phyloP scores from a whole-genome alignment of 2,113 vertebrate genomes.

The Aphyosemion australe region DNA sequence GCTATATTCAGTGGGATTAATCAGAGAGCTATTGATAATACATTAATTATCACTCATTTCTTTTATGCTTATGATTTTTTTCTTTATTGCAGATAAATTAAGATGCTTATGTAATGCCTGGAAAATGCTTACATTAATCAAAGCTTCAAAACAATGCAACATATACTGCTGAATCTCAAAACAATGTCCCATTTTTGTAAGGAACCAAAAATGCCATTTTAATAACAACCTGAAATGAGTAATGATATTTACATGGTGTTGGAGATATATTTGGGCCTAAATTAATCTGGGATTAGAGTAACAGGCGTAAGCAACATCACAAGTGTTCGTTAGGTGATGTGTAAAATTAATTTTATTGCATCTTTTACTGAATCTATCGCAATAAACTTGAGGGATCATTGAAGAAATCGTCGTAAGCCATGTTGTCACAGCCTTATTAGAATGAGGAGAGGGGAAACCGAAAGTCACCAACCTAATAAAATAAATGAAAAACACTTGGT shows the following conservation, averaged over 20 bases:
- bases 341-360: constrained; percentile 9
- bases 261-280: constrained; percentile 1
- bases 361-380: background rate
- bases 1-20: constrained; percentile 65
- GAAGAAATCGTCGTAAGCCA: constrained; percentile 19
- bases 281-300: constrained; percentile 42
- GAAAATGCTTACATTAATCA: constrained; percentile 73
- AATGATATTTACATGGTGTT: constrained; percentile 15
- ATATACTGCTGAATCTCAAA: constrained; percentile 55
- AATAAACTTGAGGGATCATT: constrained; percentile 1
- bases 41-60: constrained; percentile 82
- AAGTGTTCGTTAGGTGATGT: constrained; percentile 24
- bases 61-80: constrained; percentile 76
- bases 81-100: constrained; percentile 71
- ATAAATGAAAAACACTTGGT: constrained; percentile 33
- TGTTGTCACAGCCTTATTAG: background rate
- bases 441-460: constrained; percentile 11
- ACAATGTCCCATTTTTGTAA: constrained; percentile 6
- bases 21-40: constrained; percentile 81
- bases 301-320: constrained; percentile 13
- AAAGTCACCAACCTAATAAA: constrained; percentile 42
- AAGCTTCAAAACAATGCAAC: constrained; percentile 59
- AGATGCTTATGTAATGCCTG: constrained; percentile 68
- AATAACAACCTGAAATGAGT: constrained; percentile 24
- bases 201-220: constrained; percentile 38